phyloP scores from a whole-genome alignment of 2,113 vertebrate species.

The Pangasianodon hypophthalmus region DNA sequence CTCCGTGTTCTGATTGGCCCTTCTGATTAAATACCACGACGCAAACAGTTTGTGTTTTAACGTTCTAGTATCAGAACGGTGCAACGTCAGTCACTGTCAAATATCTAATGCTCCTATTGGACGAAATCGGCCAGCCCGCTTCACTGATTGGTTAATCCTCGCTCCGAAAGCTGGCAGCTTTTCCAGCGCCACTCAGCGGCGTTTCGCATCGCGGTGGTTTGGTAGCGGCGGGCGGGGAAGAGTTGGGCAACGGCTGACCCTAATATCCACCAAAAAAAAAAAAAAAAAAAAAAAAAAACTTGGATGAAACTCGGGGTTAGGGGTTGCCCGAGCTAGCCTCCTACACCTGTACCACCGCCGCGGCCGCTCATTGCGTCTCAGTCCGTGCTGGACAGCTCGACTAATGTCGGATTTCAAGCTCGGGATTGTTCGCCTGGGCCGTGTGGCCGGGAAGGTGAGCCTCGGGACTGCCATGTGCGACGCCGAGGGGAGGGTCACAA shows the following conservation, averaged over 20 bases:
- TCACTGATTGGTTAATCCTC: conserved; percentile 50
- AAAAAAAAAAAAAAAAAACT: conserved; percentile 32
- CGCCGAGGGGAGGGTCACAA: conserved; percentile 64
- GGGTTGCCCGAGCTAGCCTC: conserved; percentile 66
- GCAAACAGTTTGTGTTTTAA: conserved; percentile 35
- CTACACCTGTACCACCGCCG: conserved; percentile 37
- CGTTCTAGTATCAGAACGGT: conserved; percentile 18
- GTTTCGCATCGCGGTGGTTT: conserved; percentile 69
- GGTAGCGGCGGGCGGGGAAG: conserved; percentile 67
- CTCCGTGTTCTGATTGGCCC: conserved; percentile 54
- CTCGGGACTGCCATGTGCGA: conserved; percentile 77
- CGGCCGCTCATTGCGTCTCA: conserved; percentile 51
- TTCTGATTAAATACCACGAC: background rate
- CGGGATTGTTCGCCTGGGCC: conserved; percentile 93
- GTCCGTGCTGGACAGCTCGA: conserved; percentile 56
- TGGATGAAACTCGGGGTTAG: conserved; percentile 66
- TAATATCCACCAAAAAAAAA: conserved; percentile 39
- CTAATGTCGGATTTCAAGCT: conserved; percentile 96
- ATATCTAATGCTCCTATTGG: conserved; percentile 62
- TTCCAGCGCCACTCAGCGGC: conserved; percentile 69
- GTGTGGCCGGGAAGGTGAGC: conserved; percentile 95
- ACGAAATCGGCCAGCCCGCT: background rate
- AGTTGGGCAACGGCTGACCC: conserved; percentile 60
- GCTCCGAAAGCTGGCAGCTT: conserved; percentile 58
- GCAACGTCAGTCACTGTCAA: conserved; percentile 12